Base-by-base conservation (phyloP, 64 coral and sea anemone species). In the Stylophora pistillata region DNA sequence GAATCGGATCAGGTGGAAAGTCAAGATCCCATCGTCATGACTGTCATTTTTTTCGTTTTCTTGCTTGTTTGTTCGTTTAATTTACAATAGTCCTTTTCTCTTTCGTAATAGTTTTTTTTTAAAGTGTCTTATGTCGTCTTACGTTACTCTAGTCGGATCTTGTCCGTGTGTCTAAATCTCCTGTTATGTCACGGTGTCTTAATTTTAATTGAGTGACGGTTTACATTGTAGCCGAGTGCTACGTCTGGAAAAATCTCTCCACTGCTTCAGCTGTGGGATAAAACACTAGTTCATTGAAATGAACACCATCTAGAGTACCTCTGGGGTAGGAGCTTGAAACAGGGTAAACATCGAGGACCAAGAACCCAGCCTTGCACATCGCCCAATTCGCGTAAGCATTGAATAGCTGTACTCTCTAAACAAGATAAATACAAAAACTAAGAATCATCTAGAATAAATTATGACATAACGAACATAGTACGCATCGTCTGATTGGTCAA, bases 331-430 rank as follows among this genome's bases (percentile, higher is more conserved):
- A 92, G 47, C 80, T 89, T 34, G 94, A 88, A 32, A 96, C 74
- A 0, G 94, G 94, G 69, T 93, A 93, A 27, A 96, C 94, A 58
- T 96, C 94, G 13, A 96, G 74, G 13, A 96, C 90, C 7, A 86
- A 81, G 59, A 89, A 96, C 11, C 94, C 90, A 1, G 87, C 94
- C 78, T 90, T 86, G 55, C 90, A 96, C 90, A 96, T 92, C 20
- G 90, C 94, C 27, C 86, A 77, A 57, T 88, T 88, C 20, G 94
- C 87, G 25, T 96, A 96, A 10, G 94, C 90, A 58, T 96, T 96
- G 26, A 96, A 96, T 23, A 96, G 73, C 16, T 96, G 84, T 2
- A 90, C 70, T 20, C 94, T 86, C 94, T 96, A 86, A 11, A 21
- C 74, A 74, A 71, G 21, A 31, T 20, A 33, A 15, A 77, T 54